Conservation (phyloP, 2,113 vertebrate species). For the Eudorcas thomsonii region DNA sequence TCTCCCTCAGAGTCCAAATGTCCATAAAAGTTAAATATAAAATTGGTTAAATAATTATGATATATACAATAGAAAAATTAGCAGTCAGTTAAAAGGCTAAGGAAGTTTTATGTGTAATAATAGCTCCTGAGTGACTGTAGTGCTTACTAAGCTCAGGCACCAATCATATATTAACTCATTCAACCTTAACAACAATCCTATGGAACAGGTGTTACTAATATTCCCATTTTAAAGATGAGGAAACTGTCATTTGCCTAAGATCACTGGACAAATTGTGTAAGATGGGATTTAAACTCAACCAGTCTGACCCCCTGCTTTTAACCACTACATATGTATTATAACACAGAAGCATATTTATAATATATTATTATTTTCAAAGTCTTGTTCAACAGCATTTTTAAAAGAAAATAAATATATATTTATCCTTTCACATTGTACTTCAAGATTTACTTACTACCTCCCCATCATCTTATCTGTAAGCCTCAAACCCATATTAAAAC, state of each 20-base stretch:
- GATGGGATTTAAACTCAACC: not conserved
- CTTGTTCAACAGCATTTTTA: not conserved
- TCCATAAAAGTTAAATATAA: not conserved
- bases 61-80: not conserved
- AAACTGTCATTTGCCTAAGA: not conserved
- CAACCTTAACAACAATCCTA: not conserved
- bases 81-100: not conserved
- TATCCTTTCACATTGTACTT: not conserved
- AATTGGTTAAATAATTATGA: not conserved
- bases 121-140: not conserved
- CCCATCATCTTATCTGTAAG: not conserved
- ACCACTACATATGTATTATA: not conserved
- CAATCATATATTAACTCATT: not conserved
- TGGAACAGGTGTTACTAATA: not conserved
- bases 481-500: not conserved
- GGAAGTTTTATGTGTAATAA: not conserved
- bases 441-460: not conserved
- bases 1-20: not conserved
- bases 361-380: not conserved
- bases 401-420: not conserved
- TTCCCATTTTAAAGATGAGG: not conserved
- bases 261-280: not conserved
- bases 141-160: not conserved
- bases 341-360: not conserved
- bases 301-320: not conserved